phyloP scores from a whole-genome alignment of 2,113 vertebrate species.

The Puffinus mauretanicus region DNA sequence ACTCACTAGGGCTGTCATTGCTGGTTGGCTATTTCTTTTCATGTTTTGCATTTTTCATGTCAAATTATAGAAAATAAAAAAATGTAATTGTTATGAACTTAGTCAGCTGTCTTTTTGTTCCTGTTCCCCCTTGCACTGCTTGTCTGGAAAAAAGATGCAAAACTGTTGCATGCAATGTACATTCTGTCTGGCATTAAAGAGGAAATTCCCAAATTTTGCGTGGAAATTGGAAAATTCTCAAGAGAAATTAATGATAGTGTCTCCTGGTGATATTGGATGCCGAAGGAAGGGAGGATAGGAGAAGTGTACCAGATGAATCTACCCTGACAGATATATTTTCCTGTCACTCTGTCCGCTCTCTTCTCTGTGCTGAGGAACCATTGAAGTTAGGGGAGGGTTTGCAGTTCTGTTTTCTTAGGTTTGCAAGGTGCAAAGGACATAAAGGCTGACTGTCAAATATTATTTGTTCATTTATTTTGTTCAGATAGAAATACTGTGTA shows the following conservation, averaged over 20 bases:
- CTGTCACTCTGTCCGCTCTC: background rate
- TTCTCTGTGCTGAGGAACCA: background rate
- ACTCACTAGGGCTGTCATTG: background rate
- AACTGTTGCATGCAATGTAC: background rate
- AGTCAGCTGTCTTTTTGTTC: background rate
- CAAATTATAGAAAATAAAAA: background rate
- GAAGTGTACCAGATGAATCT: background rate
- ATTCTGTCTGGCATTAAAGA: background rate
- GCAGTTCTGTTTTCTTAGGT: background rate
- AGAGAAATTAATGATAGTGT: background rate
- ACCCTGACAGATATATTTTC: background rate
- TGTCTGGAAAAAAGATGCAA: background rate
- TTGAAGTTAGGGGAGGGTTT: background rate
- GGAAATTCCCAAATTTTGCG: background rate
- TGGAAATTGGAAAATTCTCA: background rate
- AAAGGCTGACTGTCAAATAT: background rate
- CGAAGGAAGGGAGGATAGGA: background rate
- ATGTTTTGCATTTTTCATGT: background rate
- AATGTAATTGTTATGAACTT: background rate
- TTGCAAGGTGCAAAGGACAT: background rate
- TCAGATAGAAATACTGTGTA: background rate
- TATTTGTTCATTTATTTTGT: background rate
- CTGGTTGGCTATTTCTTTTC: background rate
- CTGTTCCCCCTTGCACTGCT: background rate
- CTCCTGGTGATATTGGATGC: background rate